Conservation (phyloP, 64 coral and sea anemone genomes). For the Dendronephthya gigantea region DNA sequence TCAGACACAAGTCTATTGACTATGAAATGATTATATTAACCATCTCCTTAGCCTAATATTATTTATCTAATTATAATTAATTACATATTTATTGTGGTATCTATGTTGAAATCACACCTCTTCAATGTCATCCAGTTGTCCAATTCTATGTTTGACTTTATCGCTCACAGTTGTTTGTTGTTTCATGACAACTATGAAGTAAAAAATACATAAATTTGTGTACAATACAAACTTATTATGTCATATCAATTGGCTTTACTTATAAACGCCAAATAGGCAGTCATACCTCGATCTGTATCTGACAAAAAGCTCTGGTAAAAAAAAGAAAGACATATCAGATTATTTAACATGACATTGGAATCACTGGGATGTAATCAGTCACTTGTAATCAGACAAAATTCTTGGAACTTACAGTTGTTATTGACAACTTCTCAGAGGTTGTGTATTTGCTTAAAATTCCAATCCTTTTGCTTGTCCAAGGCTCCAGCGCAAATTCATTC, state of each 20-base stretch:
- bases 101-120: too few species aligned
- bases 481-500: conserved; percentile 63
- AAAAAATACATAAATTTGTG: neutral
- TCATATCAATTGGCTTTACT: neutral
- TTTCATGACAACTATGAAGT: conserved; percentile 74
- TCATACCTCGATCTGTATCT: conserved; percentile 10
- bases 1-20: too few species aligned
- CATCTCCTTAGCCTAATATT: neutral
- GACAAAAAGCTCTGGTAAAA: neutral
- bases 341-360: too few species aligned
- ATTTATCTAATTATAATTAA: too few species aligned
- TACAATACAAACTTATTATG: too few species aligned
- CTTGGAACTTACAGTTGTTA: conserved; percentile 71
- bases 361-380: neutral
- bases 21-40: neutral
- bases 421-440: conserved; percentile 91
- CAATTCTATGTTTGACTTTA: conserved; percentile 92
- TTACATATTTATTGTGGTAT: too few species aligned
- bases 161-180: conserved; percentile 87
- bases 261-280: neutral
- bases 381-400: neutral
- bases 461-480: conserved; percentile 69
- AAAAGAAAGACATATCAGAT: neutral
- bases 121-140: conserved; percentile 91
- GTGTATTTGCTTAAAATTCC: conserved; percentile 87